These are phyloP conservation scores for Halcyon smyrnensis DNA, from an alignment of 2,797 vertebrate genomes.

Conservation along the genomic window DNA sequence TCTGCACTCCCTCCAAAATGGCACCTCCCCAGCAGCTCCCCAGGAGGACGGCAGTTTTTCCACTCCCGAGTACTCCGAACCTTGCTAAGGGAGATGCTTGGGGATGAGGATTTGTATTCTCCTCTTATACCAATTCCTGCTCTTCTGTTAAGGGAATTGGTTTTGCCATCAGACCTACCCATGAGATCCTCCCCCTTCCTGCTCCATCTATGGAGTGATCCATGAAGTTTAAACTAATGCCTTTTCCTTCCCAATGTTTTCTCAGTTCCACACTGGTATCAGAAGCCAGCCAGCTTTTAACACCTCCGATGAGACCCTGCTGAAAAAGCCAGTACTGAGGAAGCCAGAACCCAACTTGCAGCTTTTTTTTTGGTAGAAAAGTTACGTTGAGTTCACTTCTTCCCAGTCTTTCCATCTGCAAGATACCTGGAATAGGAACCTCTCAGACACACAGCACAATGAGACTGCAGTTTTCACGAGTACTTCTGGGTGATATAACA, in stretches of 20 bases:
- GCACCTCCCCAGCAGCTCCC: background rate
- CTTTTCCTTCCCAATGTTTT: background rate
- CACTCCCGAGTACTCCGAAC: background rate
- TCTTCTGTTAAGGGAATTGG: background rate
- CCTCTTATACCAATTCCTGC: background rate
- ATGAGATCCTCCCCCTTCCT: background rate
- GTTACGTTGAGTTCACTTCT: background rate
- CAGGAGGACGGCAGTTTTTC: background rate
- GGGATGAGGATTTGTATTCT: background rate
- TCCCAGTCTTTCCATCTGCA: background rate
- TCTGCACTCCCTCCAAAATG: background rate
- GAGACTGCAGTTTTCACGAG: background rate
- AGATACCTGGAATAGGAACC: background rate
- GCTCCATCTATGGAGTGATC: background rate
- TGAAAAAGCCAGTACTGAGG: background rate
- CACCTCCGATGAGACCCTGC: background rate
- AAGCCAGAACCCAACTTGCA: background rate
- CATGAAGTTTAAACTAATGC: background rate
- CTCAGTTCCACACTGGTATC: background rate
- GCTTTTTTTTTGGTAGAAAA: background rate
- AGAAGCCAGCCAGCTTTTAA: background rate
- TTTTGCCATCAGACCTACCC: background rate
- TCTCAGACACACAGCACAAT: background rate
- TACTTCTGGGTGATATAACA: background rate
- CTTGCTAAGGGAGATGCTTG: fast-evolving